Evolutionary conservation across 53 echinoderm and acorn worm genomes (phyloP).

Genomic region (Luidia sarsii): DNA sequence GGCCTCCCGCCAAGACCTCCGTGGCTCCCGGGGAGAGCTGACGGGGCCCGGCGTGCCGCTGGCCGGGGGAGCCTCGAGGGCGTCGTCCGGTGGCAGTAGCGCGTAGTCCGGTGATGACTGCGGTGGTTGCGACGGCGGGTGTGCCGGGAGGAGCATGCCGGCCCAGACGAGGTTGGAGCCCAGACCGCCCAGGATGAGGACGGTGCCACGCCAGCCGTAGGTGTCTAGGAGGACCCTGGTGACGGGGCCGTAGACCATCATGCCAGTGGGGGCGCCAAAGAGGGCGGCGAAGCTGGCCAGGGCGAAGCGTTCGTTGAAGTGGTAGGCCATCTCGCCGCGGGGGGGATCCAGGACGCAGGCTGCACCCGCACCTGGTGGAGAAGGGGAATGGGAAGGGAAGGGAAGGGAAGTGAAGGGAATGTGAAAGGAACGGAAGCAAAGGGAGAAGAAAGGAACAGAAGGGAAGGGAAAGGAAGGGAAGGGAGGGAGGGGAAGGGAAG

Average conservation of each 20-base stretch:
- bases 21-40: neutral
- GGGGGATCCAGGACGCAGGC: neutral
- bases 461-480: no score
- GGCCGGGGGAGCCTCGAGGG: neutral
- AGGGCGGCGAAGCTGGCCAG: slow-evolving; percentile 2
- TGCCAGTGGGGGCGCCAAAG: neutral
- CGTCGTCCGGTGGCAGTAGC: neutral
- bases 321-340: slow-evolving; percentile 1
- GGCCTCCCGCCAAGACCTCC: neutral
- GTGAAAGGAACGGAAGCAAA: no score
- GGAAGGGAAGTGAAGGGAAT: no score
- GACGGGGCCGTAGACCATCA: slow-evolving; percentile 20
- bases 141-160: neutral
- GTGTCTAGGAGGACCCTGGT: slow-evolving; percentile 12
- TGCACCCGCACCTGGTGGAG: slow-evolving; percentile 8
- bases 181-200: slow-evolving; percentile 3
- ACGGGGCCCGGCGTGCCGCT: neutral
- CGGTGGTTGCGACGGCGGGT: neutral
- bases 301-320: slow-evolving; percentile 12
- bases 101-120: neutral
- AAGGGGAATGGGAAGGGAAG: neutral
- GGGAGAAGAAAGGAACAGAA: no score
- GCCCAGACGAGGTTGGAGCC: neutral
- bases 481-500: no score
- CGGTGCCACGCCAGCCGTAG: slow-evolving; percentile 19